Evolutionary conservation across 2,888 invertebrate species (phyloP).

Genomic region (Gryllus longicercus): DNA sequence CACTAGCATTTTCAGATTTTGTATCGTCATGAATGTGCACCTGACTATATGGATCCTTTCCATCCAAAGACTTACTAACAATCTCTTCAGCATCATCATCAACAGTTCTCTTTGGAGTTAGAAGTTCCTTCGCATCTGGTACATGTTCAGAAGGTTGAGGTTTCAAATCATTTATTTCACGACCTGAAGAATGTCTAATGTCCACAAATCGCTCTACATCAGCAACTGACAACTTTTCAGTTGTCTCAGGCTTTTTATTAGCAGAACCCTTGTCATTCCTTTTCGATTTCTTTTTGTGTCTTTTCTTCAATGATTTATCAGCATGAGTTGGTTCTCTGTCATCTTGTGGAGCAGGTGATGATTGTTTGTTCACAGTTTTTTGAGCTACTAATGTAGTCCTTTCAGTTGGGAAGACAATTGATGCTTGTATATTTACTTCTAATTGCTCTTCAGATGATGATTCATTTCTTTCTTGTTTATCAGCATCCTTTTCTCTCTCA

Average conservation of each 20-base stretch:
- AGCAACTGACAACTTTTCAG: neutral
- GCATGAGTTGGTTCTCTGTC: neutral
- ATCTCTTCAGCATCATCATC: too few species aligned
- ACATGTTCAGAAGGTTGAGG: too few species aligned
- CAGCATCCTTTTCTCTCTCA: neutral
- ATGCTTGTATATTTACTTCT: conserved; percentile 60
- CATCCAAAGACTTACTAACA: too few species aligned
- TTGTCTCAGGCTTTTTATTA: conserved; percentile 4
- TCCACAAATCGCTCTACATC: neutral
- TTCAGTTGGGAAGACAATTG: conserved; percentile 53
- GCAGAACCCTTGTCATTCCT: neutral
- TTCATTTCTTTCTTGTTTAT: neutral
- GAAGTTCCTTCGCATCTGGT: too few species aligned
- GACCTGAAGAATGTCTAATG: too few species aligned
- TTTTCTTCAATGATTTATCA: neutral
- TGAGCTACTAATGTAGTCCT: conserved; percentile 50
- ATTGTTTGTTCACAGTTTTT: conserved; percentile 40
- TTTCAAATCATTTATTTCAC: too few species aligned
- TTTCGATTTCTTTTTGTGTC: conserved; percentile 19
- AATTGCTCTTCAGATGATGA: conserved; percentile 51
- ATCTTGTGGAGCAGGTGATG: conserved; percentile 21
- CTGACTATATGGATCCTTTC: too few species aligned
- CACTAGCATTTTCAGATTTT: too few species aligned
- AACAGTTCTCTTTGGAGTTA: too few species aligned
- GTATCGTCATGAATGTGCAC: too few species aligned